Base-by-base conservation (phyloP, 2,113 vertebrate species). In the Percina caprodes region DNA sequence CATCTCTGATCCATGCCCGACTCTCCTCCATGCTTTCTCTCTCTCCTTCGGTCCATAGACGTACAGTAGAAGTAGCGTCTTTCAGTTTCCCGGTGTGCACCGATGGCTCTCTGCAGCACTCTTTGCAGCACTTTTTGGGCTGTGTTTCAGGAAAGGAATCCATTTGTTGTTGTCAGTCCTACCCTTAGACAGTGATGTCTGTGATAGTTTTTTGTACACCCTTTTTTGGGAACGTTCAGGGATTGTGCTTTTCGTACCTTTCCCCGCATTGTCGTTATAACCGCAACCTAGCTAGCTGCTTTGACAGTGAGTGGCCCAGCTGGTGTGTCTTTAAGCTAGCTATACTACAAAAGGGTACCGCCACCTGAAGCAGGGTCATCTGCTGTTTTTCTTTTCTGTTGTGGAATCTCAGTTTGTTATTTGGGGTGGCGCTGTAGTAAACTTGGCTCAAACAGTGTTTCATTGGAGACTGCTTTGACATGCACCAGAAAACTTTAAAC, bases 191-290 rank as follows among this genome's bases (percentile, higher is more conserved):
- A 69, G 67, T 83, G 80, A 35, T 49, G 74, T 87, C 86, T 88
- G 82, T 88, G 77, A 62, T 89, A 62, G 69, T 78, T 87, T 86
- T 88, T 87, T 87, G 45, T 87, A 86, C 60, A 69, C 62, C 54
- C 66, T 30, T 75, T 67, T 51, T 80, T 77, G 89, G 76, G 80
- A 90, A 83, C 26, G 82, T 90, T 92, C 89, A 92, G 91, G 90
- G 91, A 92, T 75, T 67, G 74, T 86, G 74, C 82, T 83, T 86
- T 80, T 51, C 51, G 35, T 79, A 69, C 55, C 71, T 61, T 42
- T 61, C 85, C 79, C 82, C 69, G 4, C 81, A 42, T 76, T 72
- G 69, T 83, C 19, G 30, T 66, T 67, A 67, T 67, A 69, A 70
- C 61, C 26, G 61, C 84, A 66, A 62, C 54, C 61, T 66, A 66